phyloP scores from a whole-genome alignment of 2,797 vertebrate genomes.

The Alfaro cultratus region DNA sequence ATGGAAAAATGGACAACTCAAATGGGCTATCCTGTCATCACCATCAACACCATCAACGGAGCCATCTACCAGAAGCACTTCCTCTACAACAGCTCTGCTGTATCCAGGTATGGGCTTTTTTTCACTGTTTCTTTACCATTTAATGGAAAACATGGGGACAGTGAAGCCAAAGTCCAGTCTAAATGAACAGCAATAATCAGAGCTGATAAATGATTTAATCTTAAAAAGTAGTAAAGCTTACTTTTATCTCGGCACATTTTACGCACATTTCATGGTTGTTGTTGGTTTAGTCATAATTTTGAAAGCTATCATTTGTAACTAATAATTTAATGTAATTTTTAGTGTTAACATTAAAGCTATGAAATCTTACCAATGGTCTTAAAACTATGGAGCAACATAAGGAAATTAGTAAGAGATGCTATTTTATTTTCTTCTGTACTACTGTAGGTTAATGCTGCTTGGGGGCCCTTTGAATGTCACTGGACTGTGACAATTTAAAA shows the following conservation, averaged over 20 bases:
- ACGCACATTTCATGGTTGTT: not conserved
- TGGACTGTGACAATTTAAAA: not conserved
- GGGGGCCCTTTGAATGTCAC: not conserved
- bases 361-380: not conserved
- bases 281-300: not conserved
- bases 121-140: not conserved
- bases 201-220: not conserved
- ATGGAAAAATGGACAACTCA: conserved; percentile 79
- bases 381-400: not conserved
- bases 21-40: conserved; percentile 80
- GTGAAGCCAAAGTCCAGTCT: not conserved
- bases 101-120: conserved; percentile 52
- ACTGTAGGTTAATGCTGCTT: not conserved
- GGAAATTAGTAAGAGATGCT: not conserved
- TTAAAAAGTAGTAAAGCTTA: not conserved
- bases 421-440: not conserved
- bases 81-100: conserved; percentile 59
- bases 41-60: conserved; percentile 78
- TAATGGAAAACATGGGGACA: not conserved
- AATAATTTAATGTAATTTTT: not conserved
- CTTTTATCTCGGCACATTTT: not conserved
- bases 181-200: not conserved
- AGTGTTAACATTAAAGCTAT: not conserved
- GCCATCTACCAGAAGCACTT: conserved; percentile 76
- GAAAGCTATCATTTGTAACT: not conserved